A percentile compares a stretch with the other conserved stretches of the same genome.
Conservation (phyloP, 2,113 vertebrate species). For the Boulengeromyrus knoepffleri region DNA sequence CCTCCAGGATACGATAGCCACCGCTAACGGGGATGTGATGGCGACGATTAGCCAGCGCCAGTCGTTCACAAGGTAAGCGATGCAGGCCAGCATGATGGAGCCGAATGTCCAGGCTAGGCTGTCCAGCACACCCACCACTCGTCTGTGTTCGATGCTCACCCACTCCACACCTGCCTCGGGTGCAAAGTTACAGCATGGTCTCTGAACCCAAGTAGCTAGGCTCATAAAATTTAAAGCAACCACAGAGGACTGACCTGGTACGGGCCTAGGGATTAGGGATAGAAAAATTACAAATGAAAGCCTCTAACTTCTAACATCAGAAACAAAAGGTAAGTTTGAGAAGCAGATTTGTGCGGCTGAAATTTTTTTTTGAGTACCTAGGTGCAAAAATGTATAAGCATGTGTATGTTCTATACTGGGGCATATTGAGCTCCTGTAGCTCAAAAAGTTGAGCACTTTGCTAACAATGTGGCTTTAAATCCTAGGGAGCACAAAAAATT, state of each 20-base stretch:
- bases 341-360: neutral
- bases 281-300: too few relatives aligned
- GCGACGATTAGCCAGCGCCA: constrained; percentile 54
- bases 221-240: neutral
- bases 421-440: neutral
- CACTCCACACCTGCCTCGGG: constrained; percentile 53
- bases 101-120: constrained; percentile 58
- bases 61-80: constrained; percentile 58
- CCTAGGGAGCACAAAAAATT: neutral
- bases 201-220: neutral
- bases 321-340: neutral
- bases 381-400: neutral
- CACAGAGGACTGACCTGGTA: neutral
- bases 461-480: neutral
- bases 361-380: neutral
- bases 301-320: too few relatives aligned
- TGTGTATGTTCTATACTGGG: neutral
- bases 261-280: neutral
- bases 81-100: constrained; percentile 33
- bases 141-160: constrained; percentile 62
- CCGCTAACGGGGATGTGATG: constrained; percentile 48
- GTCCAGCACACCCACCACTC: constrained; percentile 53
- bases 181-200: neutral
- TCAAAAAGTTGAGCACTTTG: neutral
- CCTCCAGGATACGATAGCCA: constrained; percentile 57